These are phyloP conservation scores for Ornithoptera alexandrae DNA, from an alignment of 2,888 invertebrate species.

Conservation along the genomic window DNA sequence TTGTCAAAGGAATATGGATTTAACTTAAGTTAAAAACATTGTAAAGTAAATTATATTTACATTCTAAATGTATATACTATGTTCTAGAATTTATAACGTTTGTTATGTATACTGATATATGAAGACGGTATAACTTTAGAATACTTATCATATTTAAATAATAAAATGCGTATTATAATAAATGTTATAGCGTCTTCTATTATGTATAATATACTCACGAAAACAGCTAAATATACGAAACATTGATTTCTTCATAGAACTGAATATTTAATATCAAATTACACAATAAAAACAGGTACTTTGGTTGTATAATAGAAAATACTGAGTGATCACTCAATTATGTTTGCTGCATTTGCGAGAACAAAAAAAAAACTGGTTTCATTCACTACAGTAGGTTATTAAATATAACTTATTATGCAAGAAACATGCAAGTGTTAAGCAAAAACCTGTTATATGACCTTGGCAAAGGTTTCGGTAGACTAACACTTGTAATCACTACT, in stretches of 20 bases:
- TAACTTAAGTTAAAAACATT: too few species aligned
- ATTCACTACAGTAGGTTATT: slow-evolving; percentile 36
- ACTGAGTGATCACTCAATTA: slow-evolving; percentile 46
- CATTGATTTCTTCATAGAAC: slow-evolving; percentile 6
- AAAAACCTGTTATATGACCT: slow-evolving; percentile 46
- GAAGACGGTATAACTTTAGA: too few species aligned
- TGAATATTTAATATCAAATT: not conserved
- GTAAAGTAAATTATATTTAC: too few species aligned
- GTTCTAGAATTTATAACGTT: too few species aligned
- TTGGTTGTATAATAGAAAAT: slow-evolving; percentile 41
- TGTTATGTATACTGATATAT: too few species aligned
- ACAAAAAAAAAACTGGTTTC: slow-evolving; percentile 41
- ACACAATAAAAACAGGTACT: slow-evolving; percentile 23
- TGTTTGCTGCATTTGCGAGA: slow-evolving; percentile 31
- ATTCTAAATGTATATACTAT: too few species aligned
- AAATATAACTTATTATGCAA: slow-evolving; percentile 37
- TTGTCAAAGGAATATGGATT: too few species aligned
- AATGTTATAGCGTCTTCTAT: not conserved
- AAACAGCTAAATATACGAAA: slow-evolving; percentile 25
- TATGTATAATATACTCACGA: slow-evolving; percentile 14
- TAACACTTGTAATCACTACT: slow-evolving; percentile 13
- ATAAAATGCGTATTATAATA: not conserved
- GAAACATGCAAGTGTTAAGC: slow-evolving; percentile 35
- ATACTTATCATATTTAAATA: not conserved
- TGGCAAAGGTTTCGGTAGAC: slow-evolving; percentile 35